Percentiles rank a stretch among this genome's conserved stretches.
Conservation (phyloP, 2,113 vertebrate genomes). For the Elephantulus edwardii region DNA sequence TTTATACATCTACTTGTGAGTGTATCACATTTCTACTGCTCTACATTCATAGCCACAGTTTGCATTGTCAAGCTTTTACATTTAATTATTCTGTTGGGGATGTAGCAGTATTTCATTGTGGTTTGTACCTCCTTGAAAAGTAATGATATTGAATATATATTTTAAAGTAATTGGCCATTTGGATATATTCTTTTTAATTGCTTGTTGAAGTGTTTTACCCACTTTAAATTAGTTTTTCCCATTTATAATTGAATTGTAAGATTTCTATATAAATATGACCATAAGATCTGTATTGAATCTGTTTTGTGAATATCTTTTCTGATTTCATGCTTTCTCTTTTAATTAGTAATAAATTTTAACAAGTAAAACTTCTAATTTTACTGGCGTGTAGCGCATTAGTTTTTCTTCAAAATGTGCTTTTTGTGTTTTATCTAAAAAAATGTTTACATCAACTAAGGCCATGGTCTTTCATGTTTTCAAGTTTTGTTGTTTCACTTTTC, state of each 20-base stretch:
- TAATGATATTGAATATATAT: too few species aligned
- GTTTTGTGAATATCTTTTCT: background rate
- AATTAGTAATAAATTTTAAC: background rate
- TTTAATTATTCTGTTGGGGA: too few species aligned
- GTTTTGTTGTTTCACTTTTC: background rate
- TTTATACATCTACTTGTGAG: too few species aligned
- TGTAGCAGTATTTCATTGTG: background rate
- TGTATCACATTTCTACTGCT: too few species aligned
- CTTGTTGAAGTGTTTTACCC: background rate
- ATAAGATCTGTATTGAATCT: too few species aligned
- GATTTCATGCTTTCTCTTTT: background rate
- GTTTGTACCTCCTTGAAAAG: too few species aligned
- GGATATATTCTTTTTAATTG: background rate
- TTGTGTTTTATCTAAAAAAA: background rate
- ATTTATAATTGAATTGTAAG: background rate
- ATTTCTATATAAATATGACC: background rate
- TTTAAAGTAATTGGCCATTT: too few species aligned
- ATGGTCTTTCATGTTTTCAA: background rate
- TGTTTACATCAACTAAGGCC: background rate
- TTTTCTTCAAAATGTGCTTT: background rate
- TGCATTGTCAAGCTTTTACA: too few species aligned
- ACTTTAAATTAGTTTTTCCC: background rate
- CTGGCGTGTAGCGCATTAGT: too few species aligned
- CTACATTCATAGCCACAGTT: too few species aligned
- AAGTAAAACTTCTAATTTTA: background rate